Conservation (phyloP, 2,113 vertebrate species). For the Trematocara stigmaticum region DNA sequence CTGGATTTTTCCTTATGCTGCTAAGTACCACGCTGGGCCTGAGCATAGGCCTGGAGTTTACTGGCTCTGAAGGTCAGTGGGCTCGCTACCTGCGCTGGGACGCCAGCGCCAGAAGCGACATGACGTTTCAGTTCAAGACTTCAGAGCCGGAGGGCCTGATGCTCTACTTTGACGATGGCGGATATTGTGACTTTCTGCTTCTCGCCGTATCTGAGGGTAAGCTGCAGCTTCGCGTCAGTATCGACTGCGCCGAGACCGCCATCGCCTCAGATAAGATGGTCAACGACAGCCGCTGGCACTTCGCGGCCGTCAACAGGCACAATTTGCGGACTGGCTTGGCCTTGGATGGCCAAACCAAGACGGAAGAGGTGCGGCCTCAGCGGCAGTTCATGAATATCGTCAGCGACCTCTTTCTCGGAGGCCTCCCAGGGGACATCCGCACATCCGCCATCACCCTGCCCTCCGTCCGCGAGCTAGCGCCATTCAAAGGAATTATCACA, state of each 20-base stretch:
- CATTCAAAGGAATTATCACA: conserved; percentile 89
- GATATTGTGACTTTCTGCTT: conserved; percentile 92
- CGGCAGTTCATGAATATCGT: conserved; percentile 92
- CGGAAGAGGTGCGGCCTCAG: conserved; percentile 82
- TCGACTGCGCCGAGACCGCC: conserved; percentile 89
- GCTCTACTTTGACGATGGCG: conserved; percentile 93
- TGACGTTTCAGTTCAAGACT: conserved; percentile 95
- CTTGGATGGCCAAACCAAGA: conserved; percentile 83
- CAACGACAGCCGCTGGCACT: conserved; percentile 92
- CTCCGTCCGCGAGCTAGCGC: conserved; percentile 77
- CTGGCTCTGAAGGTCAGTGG: conserved; percentile 91
- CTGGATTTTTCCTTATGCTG: conserved; percentile 78
- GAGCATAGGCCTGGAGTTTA: conserved; percentile 86
- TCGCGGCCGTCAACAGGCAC: conserved; percentile 85
- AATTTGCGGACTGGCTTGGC: conserved; percentile 82
- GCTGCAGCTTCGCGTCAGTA: conserved; percentile 85
- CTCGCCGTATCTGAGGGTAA: conserved; percentile 81
- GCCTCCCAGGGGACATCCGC: conserved; percentile 87
- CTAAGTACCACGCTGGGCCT: conserved; percentile 82
- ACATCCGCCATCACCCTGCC: conserved; percentile 84
- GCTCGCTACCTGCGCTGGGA: conserved; percentile 96
- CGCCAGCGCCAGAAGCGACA: conserved; percentile 88
- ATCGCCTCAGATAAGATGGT: conserved; percentile 81
- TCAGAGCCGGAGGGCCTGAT: conserved; percentile 84
- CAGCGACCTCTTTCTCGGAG: conserved; percentile 93